A percentile compares a stretch with the other conserved stretches of the same genome.
Conservation (phyloP, 2,797 vertebrate genomes). For the Ctenosaura bakeri region DNA sequence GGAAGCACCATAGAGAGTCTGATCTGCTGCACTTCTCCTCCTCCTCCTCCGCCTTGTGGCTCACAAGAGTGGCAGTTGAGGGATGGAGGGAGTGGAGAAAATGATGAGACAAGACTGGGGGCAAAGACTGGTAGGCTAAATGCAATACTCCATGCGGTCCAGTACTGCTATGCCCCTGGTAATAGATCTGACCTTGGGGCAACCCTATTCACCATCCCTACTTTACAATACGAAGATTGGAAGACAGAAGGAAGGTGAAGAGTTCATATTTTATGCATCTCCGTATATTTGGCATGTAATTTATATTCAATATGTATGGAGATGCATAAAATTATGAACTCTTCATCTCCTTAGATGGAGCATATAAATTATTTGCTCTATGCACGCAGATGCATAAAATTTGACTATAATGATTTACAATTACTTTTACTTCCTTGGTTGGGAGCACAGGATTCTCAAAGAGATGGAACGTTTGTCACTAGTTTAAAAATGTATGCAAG, state of each 20-base stretch:
- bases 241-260: neutral
- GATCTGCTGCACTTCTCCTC: too few relatives aligned
- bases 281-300: neutral
- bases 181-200: neutral
- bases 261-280: constrained; percentile 5
- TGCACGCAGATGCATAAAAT: neutral
- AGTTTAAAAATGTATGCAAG: neutral
- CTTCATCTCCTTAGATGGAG: neutral
- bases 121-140: too few relatives aligned
- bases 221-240: neutral
- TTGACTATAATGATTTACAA: neutral
- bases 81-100: too few relatives aligned
- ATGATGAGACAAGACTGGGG: too few relatives aligned
- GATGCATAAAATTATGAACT: constrained; percentile 7
- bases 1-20: too few relatives aligned
- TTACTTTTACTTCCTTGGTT: constrained; percentile 1
- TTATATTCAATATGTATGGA: neutral
- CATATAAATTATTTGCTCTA: constrained; percentile 13
- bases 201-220: neutral
- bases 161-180: too few relatives aligned
- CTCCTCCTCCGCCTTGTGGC: too few relatives aligned
- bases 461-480: neutral
- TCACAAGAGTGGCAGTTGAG: too few relatives aligned
- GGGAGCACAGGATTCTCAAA: neutral
- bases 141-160: too few relatives aligned